A percentile compares a stretch with the other conserved stretches of the same genome.
Evolutionary conservation across 2,113 vertebrate species (phyloP).

Genomic region (Alouatta palliata): DNA sequence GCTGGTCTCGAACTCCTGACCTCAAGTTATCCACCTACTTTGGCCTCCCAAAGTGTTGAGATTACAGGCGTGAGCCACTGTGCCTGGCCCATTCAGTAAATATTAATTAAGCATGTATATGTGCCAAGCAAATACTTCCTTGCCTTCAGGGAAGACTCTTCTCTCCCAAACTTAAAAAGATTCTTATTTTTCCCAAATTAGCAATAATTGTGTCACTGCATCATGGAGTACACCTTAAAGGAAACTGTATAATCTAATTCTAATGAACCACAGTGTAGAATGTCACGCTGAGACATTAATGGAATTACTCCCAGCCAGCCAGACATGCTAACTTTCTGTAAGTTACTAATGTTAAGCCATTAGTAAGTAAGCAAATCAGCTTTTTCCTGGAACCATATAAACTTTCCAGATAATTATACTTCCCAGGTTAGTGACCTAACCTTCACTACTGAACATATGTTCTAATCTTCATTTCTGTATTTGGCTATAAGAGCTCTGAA

Average conservation of each 20-base stretch:
- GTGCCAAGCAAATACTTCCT: neutral
- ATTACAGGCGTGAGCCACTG: no score
- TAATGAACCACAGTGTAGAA: neutral
- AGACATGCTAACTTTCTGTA: neutral
- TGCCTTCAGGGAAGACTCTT: neutral
- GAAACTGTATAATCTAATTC: neutral
- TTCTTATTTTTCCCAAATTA: neutral
- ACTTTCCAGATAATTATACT: neutral
- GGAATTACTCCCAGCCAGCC: neutral
- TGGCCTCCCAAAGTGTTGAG: no score
- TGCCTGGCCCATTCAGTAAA: neutral
- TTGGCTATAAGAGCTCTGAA: neutral
- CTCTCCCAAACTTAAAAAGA: no score
- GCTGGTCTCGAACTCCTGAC: no score
- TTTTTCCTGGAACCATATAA: slow-evolving; percentile 30
- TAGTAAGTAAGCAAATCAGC: neutral
- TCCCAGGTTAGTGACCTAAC: neutral
- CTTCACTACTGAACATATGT: neutral
- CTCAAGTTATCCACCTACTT: no score
- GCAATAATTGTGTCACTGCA: neutral
- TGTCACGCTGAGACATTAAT: neutral
- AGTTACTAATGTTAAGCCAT: neutral
- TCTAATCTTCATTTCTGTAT: neutral
- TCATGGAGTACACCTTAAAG: neutral
- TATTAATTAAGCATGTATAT: neutral